Evolutionary conservation across 2,797 vertebrate species (phyloP).

Genomic region (Chelidonichthys spinosus): DNA sequence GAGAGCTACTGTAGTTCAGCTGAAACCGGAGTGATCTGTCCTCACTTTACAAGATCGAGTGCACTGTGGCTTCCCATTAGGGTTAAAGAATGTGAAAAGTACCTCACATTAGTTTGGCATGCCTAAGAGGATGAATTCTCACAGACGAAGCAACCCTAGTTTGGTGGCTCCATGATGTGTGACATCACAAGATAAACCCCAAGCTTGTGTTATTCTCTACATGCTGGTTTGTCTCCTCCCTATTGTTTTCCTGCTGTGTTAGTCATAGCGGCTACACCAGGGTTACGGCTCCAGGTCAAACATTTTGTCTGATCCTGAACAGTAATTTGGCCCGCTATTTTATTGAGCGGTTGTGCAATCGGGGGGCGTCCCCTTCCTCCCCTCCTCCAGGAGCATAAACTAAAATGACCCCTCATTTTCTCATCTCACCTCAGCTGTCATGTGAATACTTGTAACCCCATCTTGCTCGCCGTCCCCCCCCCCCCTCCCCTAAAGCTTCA

Average conservation of each 20-base stretch:
- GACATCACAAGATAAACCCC: not conserved
- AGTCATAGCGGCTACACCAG: not conserved
- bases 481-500: conserved; percentile 2
- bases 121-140: not conserved
- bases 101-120: not conserved
- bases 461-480: not conserved
- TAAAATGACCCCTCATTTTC: conserved; percentile 35
- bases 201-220: not conserved
- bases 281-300: conserved; percentile 17
- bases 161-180: not conserved
- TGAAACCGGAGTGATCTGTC: not conserved
- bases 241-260: conserved; percentile 5
- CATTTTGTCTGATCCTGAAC: conserved; percentile 4
- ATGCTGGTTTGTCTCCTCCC: not conserved
- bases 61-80: not conserved
- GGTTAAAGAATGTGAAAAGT: not conserved
- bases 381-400: conserved; percentile 26
- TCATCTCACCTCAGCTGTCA: conserved; percentile 31
- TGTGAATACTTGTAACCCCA: conserved; percentile 29
- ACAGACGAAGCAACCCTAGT: not conserved
- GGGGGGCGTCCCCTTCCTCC: not conserved
- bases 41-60: not conserved
- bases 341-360: conserved; percentile 48
- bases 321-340: conserved; percentile 20
- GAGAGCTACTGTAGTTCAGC: not conserved